Evolutionary conservation across 2,888 invertebrate species (phyloP).

Genomic region (Anthophora plumipes): DNA sequence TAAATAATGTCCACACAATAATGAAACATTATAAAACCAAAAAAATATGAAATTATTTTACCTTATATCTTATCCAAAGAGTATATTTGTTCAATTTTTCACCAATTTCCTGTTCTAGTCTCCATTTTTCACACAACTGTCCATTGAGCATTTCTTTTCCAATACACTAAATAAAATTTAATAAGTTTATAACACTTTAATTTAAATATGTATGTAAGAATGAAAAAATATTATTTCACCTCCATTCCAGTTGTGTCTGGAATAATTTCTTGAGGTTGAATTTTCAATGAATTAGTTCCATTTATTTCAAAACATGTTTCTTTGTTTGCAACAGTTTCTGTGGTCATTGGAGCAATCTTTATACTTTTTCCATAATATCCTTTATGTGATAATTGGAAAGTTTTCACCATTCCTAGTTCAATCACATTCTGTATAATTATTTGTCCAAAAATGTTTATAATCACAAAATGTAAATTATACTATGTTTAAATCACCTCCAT

Average conservation of each 20-base stretch:
- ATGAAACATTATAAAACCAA: not conserved
- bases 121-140: constrained; percentile 91
- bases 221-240: constrained; percentile 78
- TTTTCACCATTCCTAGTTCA: constrained; percentile 92
- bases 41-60: constrained; percentile 65
- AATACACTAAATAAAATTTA: constrained; percentile 77
- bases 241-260: constrained; percentile 93
- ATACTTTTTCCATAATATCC: constrained; percentile 90
- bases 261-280: constrained; percentile 91
- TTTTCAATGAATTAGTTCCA: constrained; percentile 88
- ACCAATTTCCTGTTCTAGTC: constrained; percentile 88
- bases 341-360: constrained; percentile 95
- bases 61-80: constrained; percentile 93
- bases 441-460: not conserved
- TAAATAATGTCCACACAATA: constrained; percentile 20
- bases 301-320: constrained; percentile 93
- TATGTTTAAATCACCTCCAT: constrained; percentile 88
- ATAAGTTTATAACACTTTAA: constrained; percentile 32
- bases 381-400: constrained; percentile 90
- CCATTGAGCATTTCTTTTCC: constrained; percentile 91
- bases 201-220: not conserved
- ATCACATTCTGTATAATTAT: not conserved
- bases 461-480: constrained; percentile 2
- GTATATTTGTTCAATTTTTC: constrained; percentile 95
- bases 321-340: constrained; percentile 89